phyloP scores from a whole-genome alignment of 64 coral and sea anemone genomes.

The Cladopsammia gracilis region DNA sequence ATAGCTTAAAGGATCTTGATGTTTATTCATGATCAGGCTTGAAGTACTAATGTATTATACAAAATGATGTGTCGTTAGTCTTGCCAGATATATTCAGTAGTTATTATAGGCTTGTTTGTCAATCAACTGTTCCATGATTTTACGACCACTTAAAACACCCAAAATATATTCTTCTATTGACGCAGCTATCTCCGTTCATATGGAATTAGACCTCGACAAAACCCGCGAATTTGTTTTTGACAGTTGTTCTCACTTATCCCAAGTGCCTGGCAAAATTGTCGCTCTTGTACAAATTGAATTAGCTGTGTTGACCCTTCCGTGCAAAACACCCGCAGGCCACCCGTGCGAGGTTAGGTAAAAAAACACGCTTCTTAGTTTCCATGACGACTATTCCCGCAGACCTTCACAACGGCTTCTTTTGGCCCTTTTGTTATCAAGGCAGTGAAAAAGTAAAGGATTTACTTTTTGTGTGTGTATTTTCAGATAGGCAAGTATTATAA shows the following conservation, averaged over 20 bases:
- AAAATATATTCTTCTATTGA: not conserved
- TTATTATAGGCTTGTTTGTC: not conserved
- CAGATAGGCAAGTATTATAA: too few species aligned
- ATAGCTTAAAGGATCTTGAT: too few species aligned
- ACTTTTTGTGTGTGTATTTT: too few species aligned
- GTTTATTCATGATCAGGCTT: too few species aligned
- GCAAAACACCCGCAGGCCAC: slow-evolving; percentile 22
- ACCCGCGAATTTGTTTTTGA: not conserved
- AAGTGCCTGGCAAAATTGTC: not conserved
- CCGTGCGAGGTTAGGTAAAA: not conserved
- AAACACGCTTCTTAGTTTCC: not conserved
- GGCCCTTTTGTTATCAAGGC: too few species aligned
- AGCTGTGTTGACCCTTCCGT: slow-evolving; percentile 31
- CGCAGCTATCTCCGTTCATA: not conserved
- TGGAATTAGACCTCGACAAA: not conserved
- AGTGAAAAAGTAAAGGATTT: too few species aligned
- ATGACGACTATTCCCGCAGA: not conserved
- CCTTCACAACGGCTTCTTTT: too few species aligned
- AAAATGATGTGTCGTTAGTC: not conserved
- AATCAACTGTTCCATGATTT: not conserved
- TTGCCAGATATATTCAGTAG: not conserved
- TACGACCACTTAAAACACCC: not conserved
- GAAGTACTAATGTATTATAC: not conserved
- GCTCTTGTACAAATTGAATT: slow-evolving; percentile 52
- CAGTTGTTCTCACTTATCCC: slow-evolving; percentile 10